These are phyloP conservation scores for Brachionus plicatilis DNA, from an alignment of 1,140 invertebrate species.

Conservation along the genomic window DNA sequence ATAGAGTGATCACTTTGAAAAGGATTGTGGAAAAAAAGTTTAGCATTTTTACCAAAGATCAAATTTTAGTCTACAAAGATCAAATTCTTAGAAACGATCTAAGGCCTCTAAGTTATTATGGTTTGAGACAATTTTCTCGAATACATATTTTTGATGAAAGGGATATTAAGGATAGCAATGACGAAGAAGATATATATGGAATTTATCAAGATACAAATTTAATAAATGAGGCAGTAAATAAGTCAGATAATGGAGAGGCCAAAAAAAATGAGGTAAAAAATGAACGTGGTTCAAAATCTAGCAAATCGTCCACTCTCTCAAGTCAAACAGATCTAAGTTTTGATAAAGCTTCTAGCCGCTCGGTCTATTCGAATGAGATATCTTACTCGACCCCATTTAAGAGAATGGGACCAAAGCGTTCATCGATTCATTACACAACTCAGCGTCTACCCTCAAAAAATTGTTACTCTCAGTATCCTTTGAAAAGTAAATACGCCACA, in stretches of 20 bases:
- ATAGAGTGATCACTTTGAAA: slow-evolving; percentile 33
- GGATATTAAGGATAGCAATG: slow-evolving; percentile 30
- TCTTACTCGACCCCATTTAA: not conserved
- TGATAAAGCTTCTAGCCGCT: not conserved
- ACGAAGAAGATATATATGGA: slow-evolving; percentile 26
- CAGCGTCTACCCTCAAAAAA: not conserved
- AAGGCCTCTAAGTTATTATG: slow-evolving; percentile 3
- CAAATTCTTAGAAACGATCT: slow-evolving; percentile 28
- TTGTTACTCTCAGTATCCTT: not conserved
- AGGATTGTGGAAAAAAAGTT: slow-evolving; percentile 37
- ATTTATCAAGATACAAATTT: slow-evolving; percentile 20
- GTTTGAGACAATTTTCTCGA: not conserved
- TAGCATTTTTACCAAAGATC: not conserved
- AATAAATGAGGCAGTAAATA: not conserved
- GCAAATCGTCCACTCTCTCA: not conserved
- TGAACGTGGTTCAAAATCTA: not conserved
- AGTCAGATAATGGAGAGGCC: not conserved
- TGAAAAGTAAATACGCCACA: not conserved
- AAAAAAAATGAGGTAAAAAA: not conserved
- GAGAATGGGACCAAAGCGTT: not conserved
- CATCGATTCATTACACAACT: not conserved
- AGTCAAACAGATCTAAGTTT: not conserved
- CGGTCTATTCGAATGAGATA: not conserved
- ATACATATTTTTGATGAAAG: slow-evolving; percentile 38
- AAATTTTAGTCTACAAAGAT: slow-evolving; percentile 39